phyloP scores from a whole-genome alignment of 2,797 vertebrate genomes.

The Syngnathus rostellatus region DNA sequence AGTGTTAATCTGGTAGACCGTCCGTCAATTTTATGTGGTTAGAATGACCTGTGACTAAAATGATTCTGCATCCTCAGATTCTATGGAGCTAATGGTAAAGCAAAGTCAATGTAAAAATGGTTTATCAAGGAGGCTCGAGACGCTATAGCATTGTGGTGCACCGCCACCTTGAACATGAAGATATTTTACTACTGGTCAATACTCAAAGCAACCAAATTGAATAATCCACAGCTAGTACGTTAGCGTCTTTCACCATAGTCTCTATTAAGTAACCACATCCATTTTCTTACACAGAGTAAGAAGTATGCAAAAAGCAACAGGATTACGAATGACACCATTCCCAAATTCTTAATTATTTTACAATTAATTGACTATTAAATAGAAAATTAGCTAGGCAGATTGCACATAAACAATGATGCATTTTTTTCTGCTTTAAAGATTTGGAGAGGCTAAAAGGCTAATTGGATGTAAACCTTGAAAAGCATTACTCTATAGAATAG shows the following conservation, averaged over 20 bases:
- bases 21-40: too few species aligned
- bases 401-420: constrained; percentile 30
- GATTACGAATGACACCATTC: constrained; percentile 28
- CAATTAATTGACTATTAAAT: constrained; percentile 48
- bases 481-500: constrained; percentile 37
- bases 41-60: too few species aligned
- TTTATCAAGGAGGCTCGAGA: too few species aligned
- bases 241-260: not conserved
- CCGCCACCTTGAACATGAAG: not conserved
- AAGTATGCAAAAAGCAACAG: constrained; percentile 21
- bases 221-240: not conserved
- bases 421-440: constrained; percentile 30
- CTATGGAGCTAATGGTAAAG: too few species aligned
- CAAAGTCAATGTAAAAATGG: too few species aligned
- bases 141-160: too few species aligned
- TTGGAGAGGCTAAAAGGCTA: constrained; percentile 39
- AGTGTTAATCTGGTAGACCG: too few species aligned
- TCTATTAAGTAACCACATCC: constrained; percentile 27
- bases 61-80: too few species aligned
- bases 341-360: constrained; percentile 43
- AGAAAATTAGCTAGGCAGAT: constrained; percentile 32
- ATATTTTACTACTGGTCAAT: not conserved
- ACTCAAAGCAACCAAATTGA: not conserved
- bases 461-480: constrained; percentile 48
- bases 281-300: constrained; percentile 26